These are phyloP conservation scores for Cranoglanis bouderius DNA, from an alignment of 2,113 vertebrate species.

Conservation along the genomic window DNA sequence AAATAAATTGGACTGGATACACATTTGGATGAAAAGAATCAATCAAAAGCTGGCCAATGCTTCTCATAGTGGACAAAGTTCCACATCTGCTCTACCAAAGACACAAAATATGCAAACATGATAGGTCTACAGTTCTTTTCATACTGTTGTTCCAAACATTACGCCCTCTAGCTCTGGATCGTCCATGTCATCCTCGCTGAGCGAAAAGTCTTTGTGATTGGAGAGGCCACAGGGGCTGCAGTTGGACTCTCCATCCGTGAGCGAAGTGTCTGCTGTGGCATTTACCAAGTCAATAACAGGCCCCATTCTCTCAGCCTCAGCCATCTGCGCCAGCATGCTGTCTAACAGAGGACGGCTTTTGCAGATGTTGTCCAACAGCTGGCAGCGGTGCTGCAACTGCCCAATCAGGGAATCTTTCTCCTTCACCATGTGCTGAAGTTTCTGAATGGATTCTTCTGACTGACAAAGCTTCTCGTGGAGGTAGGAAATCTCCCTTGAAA, in stretches of 20 bases:
- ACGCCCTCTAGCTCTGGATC: slow-evolving; percentile 65
- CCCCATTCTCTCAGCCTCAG: slow-evolving; percentile 72
- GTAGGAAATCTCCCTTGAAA: slow-evolving; percentile 70
- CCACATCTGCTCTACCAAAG: not conserved
- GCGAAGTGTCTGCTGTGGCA: slow-evolving; percentile 41
- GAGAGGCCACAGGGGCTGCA: slow-evolving; percentile 60
- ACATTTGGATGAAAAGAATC: slow-evolving; percentile 5
- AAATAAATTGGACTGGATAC: not conserved
- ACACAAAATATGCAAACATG: slow-evolving; percentile 20
- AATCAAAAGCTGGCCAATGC: not conserved
- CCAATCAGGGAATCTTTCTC: slow-evolving; percentile 70
- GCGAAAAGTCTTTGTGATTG: slow-evolving; percentile 69
- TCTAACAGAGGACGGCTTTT: slow-evolving; percentile 68
- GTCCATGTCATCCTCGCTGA: slow-evolving; percentile 66
- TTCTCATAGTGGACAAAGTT: not conserved
- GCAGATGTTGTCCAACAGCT: slow-evolving; percentile 75
- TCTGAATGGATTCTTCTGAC: slow-evolving; percentile 70
- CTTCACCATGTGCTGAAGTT: slow-evolving; percentile 66
- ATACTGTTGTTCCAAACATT: slow-evolving; percentile 79
- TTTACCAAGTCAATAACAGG: slow-evolving; percentile 54
- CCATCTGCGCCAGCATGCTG: slow-evolving; percentile 72
- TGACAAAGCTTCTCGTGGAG: slow-evolving; percentile 72
- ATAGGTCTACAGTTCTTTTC: slow-evolving; percentile 26
- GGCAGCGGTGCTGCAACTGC: slow-evolving; percentile 73
- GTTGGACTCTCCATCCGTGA: slow-evolving; percentile 57